phyloP scores from a whole-genome alignment of 2,888 invertebrate species.

The Caenorhabditis imperialis region DNA sequence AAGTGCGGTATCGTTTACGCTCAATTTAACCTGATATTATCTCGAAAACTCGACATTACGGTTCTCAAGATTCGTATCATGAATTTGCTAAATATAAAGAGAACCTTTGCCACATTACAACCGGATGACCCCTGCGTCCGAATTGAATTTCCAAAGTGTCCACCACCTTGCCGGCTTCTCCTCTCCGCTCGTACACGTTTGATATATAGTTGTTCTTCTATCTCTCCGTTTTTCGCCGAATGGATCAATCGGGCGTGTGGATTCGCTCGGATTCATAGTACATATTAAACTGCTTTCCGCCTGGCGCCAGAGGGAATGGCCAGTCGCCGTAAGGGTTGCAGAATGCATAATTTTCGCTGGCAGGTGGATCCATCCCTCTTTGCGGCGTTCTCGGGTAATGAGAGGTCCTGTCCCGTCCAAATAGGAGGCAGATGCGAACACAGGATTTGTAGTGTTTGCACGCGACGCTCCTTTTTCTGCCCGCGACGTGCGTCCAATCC shows the following conservation, averaged over 20 bases:
- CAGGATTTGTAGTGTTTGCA: conserved; percentile 24
- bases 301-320: conserved; percentile 3
- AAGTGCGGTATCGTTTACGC: too few relatives aligned
- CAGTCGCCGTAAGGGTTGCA: conserved; percentile 1
- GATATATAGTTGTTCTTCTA: conserved; percentile 48
- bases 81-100: too few relatives aligned
- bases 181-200: conserved; percentile 42
- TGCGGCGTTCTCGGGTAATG: conserved; percentile 24
- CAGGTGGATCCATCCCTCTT: too few relatives aligned
- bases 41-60: too few relatives aligned
- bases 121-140: too few relatives aligned
- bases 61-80: too few relatives aligned
- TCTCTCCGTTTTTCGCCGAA: conserved; percentile 11
- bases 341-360: conserved; percentile 17
- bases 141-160: too few relatives aligned
- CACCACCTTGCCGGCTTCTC: too few relatives aligned
- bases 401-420: conserved; percentile 14
- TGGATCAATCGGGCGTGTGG: conserved; percentile 32
- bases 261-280: conserved; percentile 44
- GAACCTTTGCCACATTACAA: too few relatives aligned
- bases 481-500: conserved; percentile 1
- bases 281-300: conserved; percentile 45
- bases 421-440: conserved; percentile 26
- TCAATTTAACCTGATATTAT: too few relatives aligned
- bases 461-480: neutral